Conservation (phyloP, 2,113 vertebrate species). For the Craseonycteris thonglongyai region DNA sequence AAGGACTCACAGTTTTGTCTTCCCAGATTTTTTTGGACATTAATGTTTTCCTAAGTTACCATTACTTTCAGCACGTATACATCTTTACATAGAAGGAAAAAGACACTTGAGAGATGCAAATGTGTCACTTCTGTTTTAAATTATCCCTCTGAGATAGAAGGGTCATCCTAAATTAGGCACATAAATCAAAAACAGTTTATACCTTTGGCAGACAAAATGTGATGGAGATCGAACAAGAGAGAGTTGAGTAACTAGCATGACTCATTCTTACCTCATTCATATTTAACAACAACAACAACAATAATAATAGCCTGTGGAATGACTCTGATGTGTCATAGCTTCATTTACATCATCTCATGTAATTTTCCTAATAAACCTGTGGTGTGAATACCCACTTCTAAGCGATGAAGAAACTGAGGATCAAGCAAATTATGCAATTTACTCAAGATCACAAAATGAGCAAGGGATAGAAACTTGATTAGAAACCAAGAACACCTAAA, state of each 20-base stretch:
- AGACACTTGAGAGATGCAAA: not conserved
- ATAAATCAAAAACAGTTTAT: not conserved
- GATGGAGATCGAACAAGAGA: not conserved
- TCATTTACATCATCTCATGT: constrained; percentile 42
- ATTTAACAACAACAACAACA: constrained; percentile 47
- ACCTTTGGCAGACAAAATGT: constrained; percentile 14
- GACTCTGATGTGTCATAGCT: constrained; percentile 15
- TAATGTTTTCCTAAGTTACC: not conserved
- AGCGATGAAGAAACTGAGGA: not conserved
- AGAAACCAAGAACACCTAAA: not conserved
- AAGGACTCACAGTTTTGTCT: not conserved
- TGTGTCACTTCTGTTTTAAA: not conserved
- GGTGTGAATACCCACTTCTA: constrained; percentile 31
- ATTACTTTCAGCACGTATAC: not conserved
- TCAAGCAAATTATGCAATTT: not conserved
- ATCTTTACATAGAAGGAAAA: not conserved
- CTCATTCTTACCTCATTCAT: constrained; percentile 46
- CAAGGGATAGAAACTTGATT: not conserved
- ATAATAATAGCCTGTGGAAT: not conserved
- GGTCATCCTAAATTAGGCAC: not conserved
- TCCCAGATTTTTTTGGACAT: not conserved
- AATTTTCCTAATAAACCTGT: constrained; percentile 42
- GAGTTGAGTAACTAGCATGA: constrained; percentile 42
- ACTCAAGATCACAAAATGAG: not conserved
- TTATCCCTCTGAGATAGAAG: not conserved